Percentiles rank a stretch among this genome's conserved stretches.
These are phyloP conservation scores for Phymatocera aterrima DNA, from an alignment of 2,888 invertebrate genomes.

Conservation along the genomic window DNA sequence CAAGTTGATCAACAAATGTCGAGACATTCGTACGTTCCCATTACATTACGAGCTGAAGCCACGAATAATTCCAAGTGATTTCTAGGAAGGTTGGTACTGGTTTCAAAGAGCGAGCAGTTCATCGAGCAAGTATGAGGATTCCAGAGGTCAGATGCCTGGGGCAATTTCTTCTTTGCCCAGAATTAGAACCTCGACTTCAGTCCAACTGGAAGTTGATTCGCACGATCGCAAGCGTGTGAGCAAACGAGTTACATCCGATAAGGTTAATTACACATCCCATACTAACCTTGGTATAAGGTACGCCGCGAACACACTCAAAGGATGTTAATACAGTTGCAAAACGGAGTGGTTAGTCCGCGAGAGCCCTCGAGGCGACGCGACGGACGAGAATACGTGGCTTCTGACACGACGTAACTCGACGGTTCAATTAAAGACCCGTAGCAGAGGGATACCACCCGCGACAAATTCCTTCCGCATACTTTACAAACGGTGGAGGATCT, in stretches of 20 bases:
- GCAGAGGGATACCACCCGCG: neutral
- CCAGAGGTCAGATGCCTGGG: neutral
- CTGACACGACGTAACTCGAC: too few relatives aligned
- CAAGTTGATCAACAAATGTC: neutral
- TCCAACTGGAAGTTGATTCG: neutral
- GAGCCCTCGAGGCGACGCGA: neutral
- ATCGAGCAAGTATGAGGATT: neutral
- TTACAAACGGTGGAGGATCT: neutral
- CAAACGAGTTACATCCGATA: constrained; percentile 6
- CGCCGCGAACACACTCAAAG: neutral
- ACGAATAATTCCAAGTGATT: constrained; percentile 9
- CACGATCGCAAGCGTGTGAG: neutral
- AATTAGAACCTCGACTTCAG: neutral
- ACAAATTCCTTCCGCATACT: neutral
- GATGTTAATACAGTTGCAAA: constrained; percentile 10
- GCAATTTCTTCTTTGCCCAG: neutral
- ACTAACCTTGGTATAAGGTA: constrained; percentile 11
- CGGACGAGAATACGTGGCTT: neutral
- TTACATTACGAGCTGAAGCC: neutral
- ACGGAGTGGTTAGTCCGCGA: neutral
- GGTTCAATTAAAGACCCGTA: neutral
- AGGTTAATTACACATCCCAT: neutral
- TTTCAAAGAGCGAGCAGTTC: neutral
- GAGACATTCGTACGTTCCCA: neutral
- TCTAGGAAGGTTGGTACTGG: constrained; percentile 7